A percentile compares a stretch with the other conserved stretches of the same genome.
Conservation (phyloP, 1,140 invertebrate genomes). For the roundworm (Caenorhabditis elegans) region WBcel235 BX284605.5:7196501-7197000, state of each 20-base stretch:
- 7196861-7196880: no score
- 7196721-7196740: background rate
- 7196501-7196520: no score
- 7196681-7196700: background rate
- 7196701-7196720: background rate
- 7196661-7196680: background rate
- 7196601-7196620: conserved; percentile 8
- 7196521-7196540: no score
- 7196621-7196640: background rate
- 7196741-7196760: background rate
- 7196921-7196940: conserved; percentile 52
- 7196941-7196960: conserved; percentile 50
- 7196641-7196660: background rate
- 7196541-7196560: background rate
- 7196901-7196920: conserved; percentile 46
- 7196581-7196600: conserved; percentile 13
- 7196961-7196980: conserved; percentile 55
- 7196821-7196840: background rate
- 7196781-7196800: background rate
- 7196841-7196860: background rate
- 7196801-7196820: background rate
- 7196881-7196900: background rate
- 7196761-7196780: background rate
- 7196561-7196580: background rate
- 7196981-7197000: conserved; percentile 40